These are phyloP conservation scores for Naso thynnoides DNA, from an alignment of 2,797 vertebrate species.

Conservation along the genomic window DNA sequence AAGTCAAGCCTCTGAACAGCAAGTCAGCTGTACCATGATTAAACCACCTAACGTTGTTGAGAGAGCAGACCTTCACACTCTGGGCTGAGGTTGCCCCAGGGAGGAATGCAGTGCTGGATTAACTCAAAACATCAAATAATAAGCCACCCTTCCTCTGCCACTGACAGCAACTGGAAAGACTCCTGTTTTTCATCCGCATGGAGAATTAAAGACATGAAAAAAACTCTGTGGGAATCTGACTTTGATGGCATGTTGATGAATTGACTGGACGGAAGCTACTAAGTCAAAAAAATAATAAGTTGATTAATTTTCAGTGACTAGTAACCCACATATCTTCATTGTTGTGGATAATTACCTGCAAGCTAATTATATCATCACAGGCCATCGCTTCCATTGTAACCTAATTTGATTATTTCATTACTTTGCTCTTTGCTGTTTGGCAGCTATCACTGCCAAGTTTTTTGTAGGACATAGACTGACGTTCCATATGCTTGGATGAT, in stretches of 20 bases:
- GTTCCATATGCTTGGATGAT: constrained; percentile 34
- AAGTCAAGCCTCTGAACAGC: constrained; percentile 6
- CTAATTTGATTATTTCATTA: constrained; percentile 51
- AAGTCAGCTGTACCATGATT: constrained; percentile 31
- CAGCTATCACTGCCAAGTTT: constrained; percentile 19
- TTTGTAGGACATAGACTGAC: constrained; percentile 29
- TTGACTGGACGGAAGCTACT: constrained; percentile 15
- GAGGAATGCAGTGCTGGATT: constrained; percentile 67
- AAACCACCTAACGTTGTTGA: constrained; percentile 31
- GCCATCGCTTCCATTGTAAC: constrained; percentile 43
- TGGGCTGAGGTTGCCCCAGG: constrained; percentile 19
- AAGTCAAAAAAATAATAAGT: constrained; percentile 19
- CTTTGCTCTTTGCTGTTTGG: constrained; percentile 38
- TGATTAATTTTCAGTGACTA: constrained; percentile 49
- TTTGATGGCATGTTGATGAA: constrained; percentile 36
- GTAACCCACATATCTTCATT: constrained; percentile 10
- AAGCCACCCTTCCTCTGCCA: constrained; percentile 25
- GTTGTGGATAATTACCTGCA: constrained; percentile 37
- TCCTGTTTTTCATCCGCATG: constrained; percentile 37
- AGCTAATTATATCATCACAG: constrained; percentile 64
- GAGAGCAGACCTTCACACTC: constrained; percentile 45
- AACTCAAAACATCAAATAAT: constrained; percentile 63
- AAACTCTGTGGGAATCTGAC: constrained; percentile 41
- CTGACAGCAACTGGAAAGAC: constrained; percentile 44
- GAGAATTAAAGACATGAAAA: constrained; percentile 20